Conservation (phyloP, 2,888 invertebrate species). For the Polyommatus icarus region DNA sequence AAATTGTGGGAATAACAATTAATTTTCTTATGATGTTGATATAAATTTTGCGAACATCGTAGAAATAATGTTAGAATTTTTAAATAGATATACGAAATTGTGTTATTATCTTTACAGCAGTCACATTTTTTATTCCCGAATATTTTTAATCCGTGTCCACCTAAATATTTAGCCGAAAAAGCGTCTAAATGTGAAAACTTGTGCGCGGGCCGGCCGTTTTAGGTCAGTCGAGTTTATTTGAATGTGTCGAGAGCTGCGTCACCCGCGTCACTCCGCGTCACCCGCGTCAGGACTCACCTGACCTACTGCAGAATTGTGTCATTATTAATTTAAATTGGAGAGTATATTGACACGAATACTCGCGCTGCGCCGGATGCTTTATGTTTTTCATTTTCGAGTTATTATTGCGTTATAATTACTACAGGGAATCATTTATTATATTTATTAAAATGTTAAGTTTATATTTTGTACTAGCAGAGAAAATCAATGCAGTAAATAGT, state of each 20-base stretch:
- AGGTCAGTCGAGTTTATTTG: conserved; percentile 14
- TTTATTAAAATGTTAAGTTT: neutral
- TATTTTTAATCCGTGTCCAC: too few species aligned
- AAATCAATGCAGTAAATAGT: neutral
- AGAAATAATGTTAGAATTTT: too few species aligned
- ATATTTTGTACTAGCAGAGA: neutral
- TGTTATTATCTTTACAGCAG: too few species aligned
- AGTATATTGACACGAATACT: conserved; percentile 23
- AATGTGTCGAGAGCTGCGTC: conserved; percentile 23
- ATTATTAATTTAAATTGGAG: conserved; percentile 29
- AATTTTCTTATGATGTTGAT: too few species aligned
- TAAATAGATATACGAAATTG: too few species aligned
- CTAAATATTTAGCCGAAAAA: neutral
- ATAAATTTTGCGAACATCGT: too few species aligned
- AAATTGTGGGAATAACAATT: too few species aligned
- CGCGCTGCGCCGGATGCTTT: neutral
- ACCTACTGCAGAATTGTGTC: conserved; percentile 14
- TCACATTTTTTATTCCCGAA: too few species aligned
- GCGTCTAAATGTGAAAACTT: neutral
- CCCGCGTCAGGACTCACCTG: conserved; percentile 16
- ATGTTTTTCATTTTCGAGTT: conserved; percentile 2
- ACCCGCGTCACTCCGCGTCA: conserved; percentile 14
- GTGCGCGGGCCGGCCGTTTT: conserved; percentile 6
- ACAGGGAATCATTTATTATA: neutral
- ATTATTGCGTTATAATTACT: neutral